Evolutionary conservation across 2,888 invertebrate species (phyloP).

Genomic region (Erebia epiphron): DNA sequence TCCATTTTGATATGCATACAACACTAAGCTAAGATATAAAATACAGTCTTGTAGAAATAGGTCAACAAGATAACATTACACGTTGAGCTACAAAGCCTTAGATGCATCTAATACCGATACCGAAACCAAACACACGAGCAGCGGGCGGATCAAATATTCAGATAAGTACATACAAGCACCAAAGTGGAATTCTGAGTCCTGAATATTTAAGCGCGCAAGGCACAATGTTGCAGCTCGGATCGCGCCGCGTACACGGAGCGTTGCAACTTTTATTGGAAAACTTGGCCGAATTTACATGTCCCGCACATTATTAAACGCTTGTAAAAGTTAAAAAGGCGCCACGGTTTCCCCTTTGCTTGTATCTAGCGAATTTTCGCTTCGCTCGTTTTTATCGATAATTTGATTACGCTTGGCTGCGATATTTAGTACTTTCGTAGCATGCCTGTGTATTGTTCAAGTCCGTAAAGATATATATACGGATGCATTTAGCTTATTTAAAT

Average conservation of each 20-base stretch:
- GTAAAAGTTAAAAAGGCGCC: slow-evolving; percentile 53
- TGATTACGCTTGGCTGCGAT: neutral
- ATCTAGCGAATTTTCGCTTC: slow-evolving; percentile 1
- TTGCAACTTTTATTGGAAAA: slow-evolving; percentile 79
- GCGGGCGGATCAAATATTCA: slow-evolving; percentile 24
- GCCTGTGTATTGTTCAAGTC: neutral
- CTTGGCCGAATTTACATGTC: slow-evolving; percentile 77
- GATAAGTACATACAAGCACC: slow-evolving; percentile 30
- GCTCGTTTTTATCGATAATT: neutral
- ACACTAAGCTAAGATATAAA: neutral
- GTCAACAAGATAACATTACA: slow-evolving; percentile 1
- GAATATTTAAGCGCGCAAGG: slow-evolving; percentile 44
- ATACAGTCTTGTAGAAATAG: neutral
- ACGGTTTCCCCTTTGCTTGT: neutral
- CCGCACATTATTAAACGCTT: slow-evolving; percentile 74
- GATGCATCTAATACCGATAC: slow-evolving; percentile 11
- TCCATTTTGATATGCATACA: too few species aligned
- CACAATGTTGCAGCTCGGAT: slow-evolving; percentile 44
- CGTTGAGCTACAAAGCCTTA: neutral
- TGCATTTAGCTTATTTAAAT: neutral
- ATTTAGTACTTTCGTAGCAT: neutral
- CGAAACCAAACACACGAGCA: slow-evolving; percentile 13
- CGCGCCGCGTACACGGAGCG: slow-evolving; percentile 44
- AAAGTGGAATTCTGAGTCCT: slow-evolving; percentile 36
- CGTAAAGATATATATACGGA: neutral